Conservation (phyloP, 2,888 invertebrate species). For the Carcina quercana region DNA sequence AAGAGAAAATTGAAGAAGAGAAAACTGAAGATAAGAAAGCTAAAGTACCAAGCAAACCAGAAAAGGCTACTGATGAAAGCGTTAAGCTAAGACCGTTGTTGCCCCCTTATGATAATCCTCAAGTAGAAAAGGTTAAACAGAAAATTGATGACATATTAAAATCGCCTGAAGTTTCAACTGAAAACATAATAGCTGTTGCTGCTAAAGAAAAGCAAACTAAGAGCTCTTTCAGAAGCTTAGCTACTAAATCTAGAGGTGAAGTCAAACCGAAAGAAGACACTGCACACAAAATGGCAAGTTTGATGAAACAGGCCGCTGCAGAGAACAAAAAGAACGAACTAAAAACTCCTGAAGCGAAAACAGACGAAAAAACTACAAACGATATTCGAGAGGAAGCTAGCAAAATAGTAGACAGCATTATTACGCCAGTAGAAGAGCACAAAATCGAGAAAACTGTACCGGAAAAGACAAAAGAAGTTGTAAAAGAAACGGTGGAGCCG, state of each 20-base stretch:
- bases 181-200: slow-evolving; percentile 50
- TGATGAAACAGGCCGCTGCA: too few species aligned
- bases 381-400: slow-evolving; percentile 54
- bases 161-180: slow-evolving; percentile 62
- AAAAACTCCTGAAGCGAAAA: slow-evolving; percentile 42
- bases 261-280: slow-evolving; percentile 37
- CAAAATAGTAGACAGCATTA: slow-evolving; percentile 61
- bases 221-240: slow-evolving; percentile 32
- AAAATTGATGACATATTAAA: slow-evolving; percentile 65
- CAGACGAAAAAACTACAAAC: slow-evolving; percentile 39
- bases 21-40: slow-evolving; percentile 41
- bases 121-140: slow-evolving; percentile 62
- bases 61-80: slow-evolving; percentile 42
- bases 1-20: slow-evolving; percentile 27
- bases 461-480: slow-evolving; percentile 28
- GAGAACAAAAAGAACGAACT: too few species aligned
- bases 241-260: slow-evolving; percentile 41
- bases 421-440: slow-evolving; percentile 63
- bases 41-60: slow-evolving; percentile 27
- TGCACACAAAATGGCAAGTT: slow-evolving; percentile 33
- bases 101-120: slow-evolving; percentile 64
- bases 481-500: slow-evolving; percentile 51
- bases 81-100: slow-evolving; percentile 55
- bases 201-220: slow-evolving; percentile 34
- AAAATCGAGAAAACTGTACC: slow-evolving; percentile 25